Conservation (phyloP, 1,140 invertebrate species). For the Lanistes nyassanus region DNA sequence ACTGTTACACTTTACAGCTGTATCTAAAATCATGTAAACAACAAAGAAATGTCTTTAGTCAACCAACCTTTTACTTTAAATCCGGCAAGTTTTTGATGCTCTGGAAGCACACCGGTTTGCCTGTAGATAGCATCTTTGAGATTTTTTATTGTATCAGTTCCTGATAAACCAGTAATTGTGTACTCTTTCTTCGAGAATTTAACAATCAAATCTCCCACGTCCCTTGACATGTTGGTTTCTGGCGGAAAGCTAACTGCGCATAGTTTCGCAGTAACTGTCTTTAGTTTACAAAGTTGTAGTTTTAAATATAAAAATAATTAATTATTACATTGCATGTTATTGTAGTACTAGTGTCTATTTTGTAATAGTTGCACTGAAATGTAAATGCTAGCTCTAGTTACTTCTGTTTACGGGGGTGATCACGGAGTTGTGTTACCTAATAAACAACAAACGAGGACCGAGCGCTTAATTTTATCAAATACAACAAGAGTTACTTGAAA, state of each 20-base stretch:
- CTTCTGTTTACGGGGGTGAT: too few species aligned
- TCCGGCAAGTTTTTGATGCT: conserved; percentile 93
- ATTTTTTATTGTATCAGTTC: conserved; percentile 61
- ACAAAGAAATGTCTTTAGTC: neutral
- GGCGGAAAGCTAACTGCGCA: neutral
- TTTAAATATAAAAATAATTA: too few species aligned
- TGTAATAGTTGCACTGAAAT: too few species aligned
- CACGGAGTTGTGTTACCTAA: too few species aligned
- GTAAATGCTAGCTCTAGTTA: too few species aligned
- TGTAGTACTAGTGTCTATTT: too few species aligned
- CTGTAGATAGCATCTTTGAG: conserved; percentile 81
- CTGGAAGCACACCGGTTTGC: conserved; percentile 85
- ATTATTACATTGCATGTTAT: too few species aligned
- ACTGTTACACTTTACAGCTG: neutral
- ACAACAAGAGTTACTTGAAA: too few species aligned
- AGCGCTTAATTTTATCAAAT: too few species aligned
- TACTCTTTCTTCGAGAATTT: conserved; percentile 94
- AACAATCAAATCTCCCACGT: conserved; percentile 66
- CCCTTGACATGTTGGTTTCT: conserved; percentile 30
- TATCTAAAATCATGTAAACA: neutral
- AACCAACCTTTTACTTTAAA: conserved; percentile 86
- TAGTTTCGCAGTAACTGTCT: too few species aligned
- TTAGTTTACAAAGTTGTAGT: too few species aligned
- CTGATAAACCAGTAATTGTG: conserved; percentile 75
- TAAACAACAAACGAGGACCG: too few species aligned